Conservation (phyloP, 2,888 invertebrate genomes). For the Meghimatium bilineatum region DNA sequence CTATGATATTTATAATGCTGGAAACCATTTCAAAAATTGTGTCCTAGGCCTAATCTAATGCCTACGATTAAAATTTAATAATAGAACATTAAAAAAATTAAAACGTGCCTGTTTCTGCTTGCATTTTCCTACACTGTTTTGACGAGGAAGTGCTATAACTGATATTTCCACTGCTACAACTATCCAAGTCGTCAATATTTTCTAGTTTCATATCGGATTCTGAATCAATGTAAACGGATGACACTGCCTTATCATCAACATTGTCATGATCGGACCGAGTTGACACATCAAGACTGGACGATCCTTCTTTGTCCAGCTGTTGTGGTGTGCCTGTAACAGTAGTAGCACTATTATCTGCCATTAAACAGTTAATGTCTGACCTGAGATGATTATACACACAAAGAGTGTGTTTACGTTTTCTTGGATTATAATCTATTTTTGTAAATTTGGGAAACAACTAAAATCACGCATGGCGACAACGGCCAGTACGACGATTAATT, state of each 20-base stretch:
- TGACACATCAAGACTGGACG: conserved; percentile 17
- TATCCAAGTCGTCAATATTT: conserved; percentile 15
- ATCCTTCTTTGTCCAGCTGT: neutral
- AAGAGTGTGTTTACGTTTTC: conserved; percentile 68
- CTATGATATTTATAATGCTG: too few species aligned
- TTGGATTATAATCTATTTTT: conserved; percentile 66
- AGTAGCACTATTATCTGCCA: neutral
- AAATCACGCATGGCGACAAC: neutral
- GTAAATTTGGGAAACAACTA: conserved; percentile 12
- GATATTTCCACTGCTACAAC: conserved; percentile 6
- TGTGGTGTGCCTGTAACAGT: neutral
- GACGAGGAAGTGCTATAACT: conserved; percentile 23
- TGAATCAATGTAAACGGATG: neutral
- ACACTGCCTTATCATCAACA: neutral
- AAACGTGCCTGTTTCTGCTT: neutral
- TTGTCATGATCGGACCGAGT: too few species aligned
- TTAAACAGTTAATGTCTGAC: conserved; percentile 1
- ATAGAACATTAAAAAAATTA: too few species aligned
- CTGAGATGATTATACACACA: conserved; percentile 59
- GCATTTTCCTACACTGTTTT: conserved; percentile 1
- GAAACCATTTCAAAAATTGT: too few species aligned
- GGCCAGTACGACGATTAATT: neutral
- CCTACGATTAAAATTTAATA: too few species aligned
- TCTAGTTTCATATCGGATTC: conserved; percentile 7
- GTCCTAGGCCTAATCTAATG: too few species aligned